Evolutionary conservation across 1,140 invertebrate species (phyloP).

Genomic region (Atta texana): DNA sequence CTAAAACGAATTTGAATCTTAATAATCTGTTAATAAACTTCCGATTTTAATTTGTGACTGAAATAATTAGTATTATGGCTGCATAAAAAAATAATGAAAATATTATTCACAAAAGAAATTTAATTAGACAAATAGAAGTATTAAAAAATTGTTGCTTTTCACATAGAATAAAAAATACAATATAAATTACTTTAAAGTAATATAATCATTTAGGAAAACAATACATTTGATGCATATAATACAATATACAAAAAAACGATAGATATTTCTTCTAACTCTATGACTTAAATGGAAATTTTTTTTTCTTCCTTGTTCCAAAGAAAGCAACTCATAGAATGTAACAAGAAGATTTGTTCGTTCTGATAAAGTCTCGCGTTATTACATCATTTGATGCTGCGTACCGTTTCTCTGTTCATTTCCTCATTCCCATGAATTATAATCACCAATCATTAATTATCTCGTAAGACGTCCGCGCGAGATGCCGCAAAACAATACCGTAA

Average conservation of each 20-base stretch:
- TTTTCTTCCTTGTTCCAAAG: not conserved
- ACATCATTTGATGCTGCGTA: not conserved
- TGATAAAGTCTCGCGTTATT: conserved; percentile 15
- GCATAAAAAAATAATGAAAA: not conserved
- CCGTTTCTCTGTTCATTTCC: conserved; percentile 36
- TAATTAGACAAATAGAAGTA: not conserved
- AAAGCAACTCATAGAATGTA: not conserved
- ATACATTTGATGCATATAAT: not conserved
- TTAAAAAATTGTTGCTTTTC: not conserved
- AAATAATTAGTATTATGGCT: not conserved
- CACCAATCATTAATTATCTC: conserved; percentile 51
- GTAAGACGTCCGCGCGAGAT: conserved; percentile 16
- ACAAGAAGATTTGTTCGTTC: conserved; percentile 24
- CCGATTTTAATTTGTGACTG: not conserved
- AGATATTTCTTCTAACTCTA: not conserved
- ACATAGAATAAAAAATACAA: not conserved
- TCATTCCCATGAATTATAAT: conserved; percentile 52
- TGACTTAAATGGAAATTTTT: not conserved
- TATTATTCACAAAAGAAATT: not conserved
- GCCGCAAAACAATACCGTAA: conserved; percentile 50
- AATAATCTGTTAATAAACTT: not conserved
- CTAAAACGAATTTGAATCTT: not conserved
- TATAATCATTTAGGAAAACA: not conserved
- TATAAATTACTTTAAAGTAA: not conserved
- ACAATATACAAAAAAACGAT: not conserved